A percentile compares a stretch with the other conserved stretches of the same genome.
Evolutionary conservation across 2,113 vertebrate species (phyloP).

Genomic region (Mirounga angustirostris): DNA sequence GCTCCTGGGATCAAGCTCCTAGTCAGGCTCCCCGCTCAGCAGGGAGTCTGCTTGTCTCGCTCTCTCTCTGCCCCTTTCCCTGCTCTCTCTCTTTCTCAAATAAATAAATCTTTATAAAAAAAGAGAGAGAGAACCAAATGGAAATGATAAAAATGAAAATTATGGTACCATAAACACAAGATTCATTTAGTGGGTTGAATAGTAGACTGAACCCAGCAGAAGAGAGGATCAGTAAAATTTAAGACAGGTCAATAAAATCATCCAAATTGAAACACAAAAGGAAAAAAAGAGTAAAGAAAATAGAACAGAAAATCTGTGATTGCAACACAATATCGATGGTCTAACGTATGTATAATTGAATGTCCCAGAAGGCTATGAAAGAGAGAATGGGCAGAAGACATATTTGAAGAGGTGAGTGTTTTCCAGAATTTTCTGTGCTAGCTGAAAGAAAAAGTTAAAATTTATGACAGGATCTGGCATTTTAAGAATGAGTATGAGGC

Average conservation of each 20-base stretch:
- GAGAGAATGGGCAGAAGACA: not conserved
- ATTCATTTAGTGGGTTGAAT: not conserved
- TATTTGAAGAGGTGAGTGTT: not conserved
- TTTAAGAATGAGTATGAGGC: slow-evolving; percentile 21
- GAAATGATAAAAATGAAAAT: slow-evolving; percentile 32
- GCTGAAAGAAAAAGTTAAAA: slow-evolving; percentile 9
- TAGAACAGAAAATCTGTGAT: not conserved
- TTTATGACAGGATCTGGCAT: not conserved
- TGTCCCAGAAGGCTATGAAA: not conserved
- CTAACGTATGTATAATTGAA: not conserved
- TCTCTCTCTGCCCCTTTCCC: not conserved
- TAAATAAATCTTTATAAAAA: not conserved
- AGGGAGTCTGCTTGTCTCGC: not conserved
- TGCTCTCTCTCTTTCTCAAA: not conserved
- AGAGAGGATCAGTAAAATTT: slow-evolving; percentile 27
- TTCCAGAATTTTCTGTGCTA: not conserved
- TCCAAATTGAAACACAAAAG: not conserved
- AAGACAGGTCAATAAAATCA: not conserved
- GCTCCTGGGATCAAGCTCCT: not conserved
- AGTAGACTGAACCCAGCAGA: not conserved
- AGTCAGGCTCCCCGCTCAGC: not conserved
- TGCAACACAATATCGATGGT: not conserved
- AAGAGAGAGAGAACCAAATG: not conserved
- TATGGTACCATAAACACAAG: not conserved
- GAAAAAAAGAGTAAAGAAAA: not conserved